Evolutionary conservation across 1,140 invertebrate species (phyloP).

Genomic region (Zaprionus ornatus): DNA sequence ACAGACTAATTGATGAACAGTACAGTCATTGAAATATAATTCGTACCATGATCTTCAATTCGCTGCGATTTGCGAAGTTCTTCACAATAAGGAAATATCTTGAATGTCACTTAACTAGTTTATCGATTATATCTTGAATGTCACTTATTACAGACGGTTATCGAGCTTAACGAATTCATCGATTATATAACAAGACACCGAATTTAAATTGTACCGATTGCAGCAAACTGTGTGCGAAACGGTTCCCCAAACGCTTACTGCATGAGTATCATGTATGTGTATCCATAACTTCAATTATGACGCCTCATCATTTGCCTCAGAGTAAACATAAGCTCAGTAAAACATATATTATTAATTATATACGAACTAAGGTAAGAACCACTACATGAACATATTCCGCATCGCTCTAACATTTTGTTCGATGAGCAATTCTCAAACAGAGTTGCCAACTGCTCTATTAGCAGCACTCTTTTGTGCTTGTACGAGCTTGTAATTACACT

Average conservation of each 20-base stretch:
- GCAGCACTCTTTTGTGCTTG: background rate
- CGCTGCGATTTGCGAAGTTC: background rate
- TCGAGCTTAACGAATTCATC: background rate
- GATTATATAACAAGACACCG: background rate
- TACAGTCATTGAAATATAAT: background rate
- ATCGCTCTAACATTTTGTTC: background rate
- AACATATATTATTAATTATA: no score
- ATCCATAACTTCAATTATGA: no score
- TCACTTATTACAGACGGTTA: background rate
- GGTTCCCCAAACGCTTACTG: background rate
- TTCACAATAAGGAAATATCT: background rate
- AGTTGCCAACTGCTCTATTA: conserved; percentile 40
- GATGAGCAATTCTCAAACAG: background rate
- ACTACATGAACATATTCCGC: no score
- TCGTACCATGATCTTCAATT: background rate
- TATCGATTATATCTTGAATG: background rate
- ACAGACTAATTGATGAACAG: background rate
- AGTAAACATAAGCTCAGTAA: no score
- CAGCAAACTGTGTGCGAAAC: background rate
- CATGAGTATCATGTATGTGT: no score
- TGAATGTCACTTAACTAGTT: background rate
- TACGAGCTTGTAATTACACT: conserved; percentile 65
- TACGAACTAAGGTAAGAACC: no score
- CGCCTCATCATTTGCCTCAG: no score
- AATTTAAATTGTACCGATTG: background rate